Evolutionary conservation across 2,113 vertebrate species (phyloP).

Genomic region (Eclectus roratus): DNA sequence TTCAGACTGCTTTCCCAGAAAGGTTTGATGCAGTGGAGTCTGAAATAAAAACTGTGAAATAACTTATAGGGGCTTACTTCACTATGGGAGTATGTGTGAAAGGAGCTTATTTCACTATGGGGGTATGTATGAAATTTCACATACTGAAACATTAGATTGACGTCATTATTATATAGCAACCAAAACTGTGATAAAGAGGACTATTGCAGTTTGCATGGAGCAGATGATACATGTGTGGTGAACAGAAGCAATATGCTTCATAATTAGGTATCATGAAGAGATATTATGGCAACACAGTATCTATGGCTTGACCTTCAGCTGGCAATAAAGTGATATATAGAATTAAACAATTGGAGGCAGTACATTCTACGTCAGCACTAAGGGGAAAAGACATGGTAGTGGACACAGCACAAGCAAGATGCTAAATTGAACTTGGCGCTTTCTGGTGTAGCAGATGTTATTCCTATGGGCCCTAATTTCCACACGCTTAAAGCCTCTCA

Average conservation of each 20-base stretch:
- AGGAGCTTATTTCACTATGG: neutral
- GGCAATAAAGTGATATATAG: neutral
- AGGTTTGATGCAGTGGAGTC: neutral
- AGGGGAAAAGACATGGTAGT: neutral
- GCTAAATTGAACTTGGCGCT: neutral
- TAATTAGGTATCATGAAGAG: neutral
- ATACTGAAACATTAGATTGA: neutral
- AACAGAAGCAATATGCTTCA: neutral
- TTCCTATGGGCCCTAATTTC: neutral
- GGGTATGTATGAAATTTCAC: neutral
- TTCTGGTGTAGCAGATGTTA: neutral
- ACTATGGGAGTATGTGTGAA: neutral
- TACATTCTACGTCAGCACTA: neutral
- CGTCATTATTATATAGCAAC: neutral
- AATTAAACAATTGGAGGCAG: neutral
- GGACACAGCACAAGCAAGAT: neutral
- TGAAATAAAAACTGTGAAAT: neutral
- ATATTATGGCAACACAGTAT: neutral
- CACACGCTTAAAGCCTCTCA: neutral
- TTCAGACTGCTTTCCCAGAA: neutral
- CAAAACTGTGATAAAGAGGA: neutral
- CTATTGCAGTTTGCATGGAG: neutral
- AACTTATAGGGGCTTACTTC: neutral
- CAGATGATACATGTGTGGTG: neutral
- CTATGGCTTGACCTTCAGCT: neutral